Base-by-base conservation (phyloP, 2,113 vertebrate species). In the Ia io region DNA sequence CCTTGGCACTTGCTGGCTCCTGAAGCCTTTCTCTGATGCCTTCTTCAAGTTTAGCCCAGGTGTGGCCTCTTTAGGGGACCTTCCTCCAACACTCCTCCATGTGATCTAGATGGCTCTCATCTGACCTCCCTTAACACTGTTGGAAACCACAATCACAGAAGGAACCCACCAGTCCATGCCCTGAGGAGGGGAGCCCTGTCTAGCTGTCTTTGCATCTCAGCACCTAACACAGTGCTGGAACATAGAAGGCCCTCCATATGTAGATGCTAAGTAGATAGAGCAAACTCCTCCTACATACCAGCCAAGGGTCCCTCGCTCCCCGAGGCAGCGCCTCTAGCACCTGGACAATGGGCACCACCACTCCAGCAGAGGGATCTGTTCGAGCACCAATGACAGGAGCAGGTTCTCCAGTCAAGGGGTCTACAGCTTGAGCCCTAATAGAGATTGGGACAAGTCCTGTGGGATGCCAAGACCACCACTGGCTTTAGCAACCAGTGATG, bases 401-500 rank as follows among this genome's bases (percentile, higher is more conserved):
- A 78, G 76, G 61, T 17, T 98, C 96, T 2, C 99, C 98, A 18
- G 99, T 99, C 53, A 99, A 96, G 13, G 98, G 98, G 93, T 99
- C 99, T 28, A 99, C 71, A 3, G 98, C 98, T 96, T 97, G 98
- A 92, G 98, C 98, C 42, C 99, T 99, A 65, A 98, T 96, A 5
- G 97, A 96, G 78, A 99, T 99, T 6, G 99, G 98, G 86, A 99
- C 98, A 49, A 99, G 98, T 47, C 99, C 99, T 99, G 97, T 88
- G 74, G 89, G 56, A 95, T 71, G 47, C 35, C 92, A 87, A 79
- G 47, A 3, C 70, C 35, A 9, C 3, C 73, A 20, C 9, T 20
- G 17, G 53, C 9, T 91, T 96, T 53, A 84, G 76, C 32, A 87
- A 77, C 22, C 44, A 76, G 40, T 84, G 25, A n/a, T 59, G 76